Evolutionary conservation across 1,140 invertebrate genomes (phyloP).

Genomic region (Listronotus bonariensis): DNA sequence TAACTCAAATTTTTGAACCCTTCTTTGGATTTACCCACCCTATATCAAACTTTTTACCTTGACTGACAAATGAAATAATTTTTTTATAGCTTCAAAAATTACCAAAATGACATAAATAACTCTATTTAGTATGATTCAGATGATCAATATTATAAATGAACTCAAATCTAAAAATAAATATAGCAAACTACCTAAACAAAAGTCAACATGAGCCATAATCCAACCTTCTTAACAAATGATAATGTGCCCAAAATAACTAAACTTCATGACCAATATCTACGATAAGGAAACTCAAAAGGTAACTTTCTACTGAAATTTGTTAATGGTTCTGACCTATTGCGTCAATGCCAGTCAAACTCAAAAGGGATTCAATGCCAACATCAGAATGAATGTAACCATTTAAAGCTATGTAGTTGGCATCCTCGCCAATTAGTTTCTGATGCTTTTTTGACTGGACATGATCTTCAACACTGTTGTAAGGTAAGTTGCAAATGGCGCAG

Average conservation of each 20-base stretch:
- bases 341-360: slow-evolving; percentile 55
- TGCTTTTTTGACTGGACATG: slow-evolving; percentile 75
- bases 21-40: too few relatives aligned
- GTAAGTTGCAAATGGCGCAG: slow-evolving; percentile 75
- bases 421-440: slow-evolving; percentile 70
- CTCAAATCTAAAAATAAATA: slow-evolving; percentile 1
- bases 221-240: slow-evolving; percentile 8
- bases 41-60: too few relatives aligned
- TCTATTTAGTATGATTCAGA: too few relatives aligned
- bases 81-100: too few relatives aligned
- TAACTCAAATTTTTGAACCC: too few relatives aligned
- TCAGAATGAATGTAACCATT: slow-evolving; percentile 63
- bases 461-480: slow-evolving; percentile 68
- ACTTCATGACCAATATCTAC: slow-evolving; percentile 8
- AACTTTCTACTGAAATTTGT: slow-evolving; percentile 23
- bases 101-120: too few relatives aligned
- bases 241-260: too few relatives aligned
- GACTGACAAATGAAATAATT: too few relatives aligned
- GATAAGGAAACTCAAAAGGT: slow-evolving; percentile 10
- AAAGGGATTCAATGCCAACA: slow-evolving; percentile 68
- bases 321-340: slow-evolving; percentile 42
- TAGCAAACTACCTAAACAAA: slow-evolving; percentile 19
- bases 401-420: slow-evolving; percentile 64
- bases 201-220: slow-evolving; percentile 14
- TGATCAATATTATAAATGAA: too few relatives aligned